Evolutionary conservation across 2,113 vertebrate species (phyloP), one percentile per base, ranked within the genome.

Genomic region (Nipponia nippon): DNA sequence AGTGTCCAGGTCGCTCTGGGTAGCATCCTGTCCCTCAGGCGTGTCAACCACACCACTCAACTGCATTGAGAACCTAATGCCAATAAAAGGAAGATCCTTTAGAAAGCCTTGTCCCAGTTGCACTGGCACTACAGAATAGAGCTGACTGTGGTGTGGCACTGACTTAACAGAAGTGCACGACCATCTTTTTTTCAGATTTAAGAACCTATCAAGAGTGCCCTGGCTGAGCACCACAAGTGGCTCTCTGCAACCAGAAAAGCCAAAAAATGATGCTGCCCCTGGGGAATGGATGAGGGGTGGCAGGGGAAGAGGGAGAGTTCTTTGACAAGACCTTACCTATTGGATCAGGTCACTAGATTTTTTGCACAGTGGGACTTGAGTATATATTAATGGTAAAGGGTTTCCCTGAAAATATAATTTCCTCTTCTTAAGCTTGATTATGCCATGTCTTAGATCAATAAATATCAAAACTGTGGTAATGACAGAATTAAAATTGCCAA

Each of bases 11-110:
- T 61, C n/a, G 15, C 23, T 61, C 58, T 36, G n/a, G 58, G 18
- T 27, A 25, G 36, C 25, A 27, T 18, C 36, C 36, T 9, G 6
- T 72, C 36, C 52, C 52, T 25, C 44, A 27, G n/a, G 17, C 2
- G 0, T 47, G 27, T 42, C 36, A 18, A 5, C 11, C 0, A 1
- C 22, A 50, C 16, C 25, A 30, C 11, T 44, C 8, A 44, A 38
- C 22, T 1, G 4, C 27, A 19, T 6, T 14, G 4, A 71, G 17
- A 61, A 3, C 71, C 19, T n/a, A 46, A 42, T 62, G 27, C 17
- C 12, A 40, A 25, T 36, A 22, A 46, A 73, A 87, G 22, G 21
- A 78, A 27, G 13, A 34, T 36, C 29, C 4, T 3, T 26, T n/a
- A 32, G 53, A 56, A 87, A 67, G 9, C 29, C 42, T 56, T 42